These are phyloP conservation scores for Orestias chungarensis DNA, from an alignment of 2,797 vertebrate genomes.

Conservation along the genomic window DNA sequence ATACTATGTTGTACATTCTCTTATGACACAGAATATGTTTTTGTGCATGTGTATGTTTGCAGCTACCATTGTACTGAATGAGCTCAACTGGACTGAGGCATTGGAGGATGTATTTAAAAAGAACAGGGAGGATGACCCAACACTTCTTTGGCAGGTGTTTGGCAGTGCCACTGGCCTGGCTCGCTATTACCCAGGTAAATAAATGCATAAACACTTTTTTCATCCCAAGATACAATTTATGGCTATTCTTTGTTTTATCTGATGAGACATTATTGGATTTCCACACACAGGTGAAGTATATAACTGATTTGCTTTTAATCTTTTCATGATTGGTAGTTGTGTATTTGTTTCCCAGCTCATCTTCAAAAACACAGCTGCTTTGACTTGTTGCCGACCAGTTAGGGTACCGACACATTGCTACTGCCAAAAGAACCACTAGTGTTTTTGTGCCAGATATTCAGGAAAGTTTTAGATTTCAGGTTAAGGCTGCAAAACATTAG, in stretches of 20 bases:
- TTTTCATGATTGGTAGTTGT: background rate
- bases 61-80: slow-evolving; percentile 95
- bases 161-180: slow-evolving; percentile 96
- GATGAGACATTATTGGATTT: background rate
- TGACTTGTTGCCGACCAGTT: no score
- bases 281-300: background rate
- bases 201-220: background rate
- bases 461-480: no score
- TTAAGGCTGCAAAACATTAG: no score
- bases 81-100: slow-evolving; percentile 94
- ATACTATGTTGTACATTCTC: background rate
- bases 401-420: no score
- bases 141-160: slow-evolving; percentile 95
- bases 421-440: no score
- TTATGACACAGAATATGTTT: background rate
- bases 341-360: no score
- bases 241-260: background rate
- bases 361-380: no score
- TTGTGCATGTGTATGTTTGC: slow-evolving; percentile 6
- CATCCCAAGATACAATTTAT: background rate
- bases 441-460: no score
- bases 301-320: background rate
- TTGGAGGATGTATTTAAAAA: slow-evolving; percentile 92
- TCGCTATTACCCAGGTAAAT: slow-evolving; percentile 88
- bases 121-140: slow-evolving; percentile 92